Evolutionary conservation across 2,113 vertebrate genomes (phyloP).

Genomic region (Podilymbus podiceps): DNA sequence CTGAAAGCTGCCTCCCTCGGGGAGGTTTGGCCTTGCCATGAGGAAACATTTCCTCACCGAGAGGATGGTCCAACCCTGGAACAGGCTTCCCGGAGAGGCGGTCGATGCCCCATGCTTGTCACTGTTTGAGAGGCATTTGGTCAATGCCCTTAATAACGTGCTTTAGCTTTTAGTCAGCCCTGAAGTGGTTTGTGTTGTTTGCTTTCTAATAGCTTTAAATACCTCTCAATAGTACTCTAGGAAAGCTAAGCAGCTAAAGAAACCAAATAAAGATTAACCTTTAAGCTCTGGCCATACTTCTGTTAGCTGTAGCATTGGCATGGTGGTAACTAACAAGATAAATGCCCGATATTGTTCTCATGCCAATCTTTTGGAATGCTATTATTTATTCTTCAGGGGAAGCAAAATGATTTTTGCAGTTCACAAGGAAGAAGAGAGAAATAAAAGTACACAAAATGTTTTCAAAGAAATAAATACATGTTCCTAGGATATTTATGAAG

Average conservation of each 20-base stretch:
- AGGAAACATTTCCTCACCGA: not conserved
- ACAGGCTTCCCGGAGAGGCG: not conserved
- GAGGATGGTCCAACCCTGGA: not conserved
- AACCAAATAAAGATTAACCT: not conserved
- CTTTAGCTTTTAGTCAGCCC: not conserved
- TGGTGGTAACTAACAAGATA: not conserved
- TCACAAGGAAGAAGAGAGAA: not conserved
- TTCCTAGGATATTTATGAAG: not conserved
- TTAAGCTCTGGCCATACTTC: not conserved
- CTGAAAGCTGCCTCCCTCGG: not conserved
- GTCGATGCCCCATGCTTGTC: not conserved
- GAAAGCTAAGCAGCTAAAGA: not conserved
- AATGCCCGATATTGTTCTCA: not conserved
- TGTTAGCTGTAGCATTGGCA: not conserved
- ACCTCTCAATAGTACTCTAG: not conserved
- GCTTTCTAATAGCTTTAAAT: not conserved
- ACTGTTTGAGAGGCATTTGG: not conserved
- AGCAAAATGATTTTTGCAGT: not conserved
- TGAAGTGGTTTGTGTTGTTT: not conserved
- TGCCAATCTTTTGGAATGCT: not conserved
- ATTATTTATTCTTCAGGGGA: not conserved
- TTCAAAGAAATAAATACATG: not conserved
- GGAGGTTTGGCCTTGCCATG: too few species aligned
- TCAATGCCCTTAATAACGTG: not conserved
- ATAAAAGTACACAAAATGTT: not conserved